phyloP scores from a whole-genome alignment of 2,888 invertebrate species.

The Cheilosia impressa region DNA sequence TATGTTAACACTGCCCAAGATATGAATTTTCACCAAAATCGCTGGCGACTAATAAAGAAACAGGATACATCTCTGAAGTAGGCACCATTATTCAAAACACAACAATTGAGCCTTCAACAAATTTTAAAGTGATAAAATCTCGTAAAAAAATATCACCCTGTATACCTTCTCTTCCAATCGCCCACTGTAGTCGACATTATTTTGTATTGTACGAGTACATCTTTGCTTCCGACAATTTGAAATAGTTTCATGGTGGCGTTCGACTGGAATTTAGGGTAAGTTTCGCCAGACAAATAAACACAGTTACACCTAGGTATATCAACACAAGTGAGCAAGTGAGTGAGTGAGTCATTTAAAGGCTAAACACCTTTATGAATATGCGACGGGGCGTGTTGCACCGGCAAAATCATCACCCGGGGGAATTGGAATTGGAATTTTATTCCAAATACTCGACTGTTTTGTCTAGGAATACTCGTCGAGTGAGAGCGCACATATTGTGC shows the following conservation, averaged over 20 bases:
- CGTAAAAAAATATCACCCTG: too few relatives aligned
- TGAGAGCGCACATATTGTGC: background rate
- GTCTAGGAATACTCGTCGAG: conserved; percentile 33
- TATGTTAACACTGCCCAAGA: too few relatives aligned
- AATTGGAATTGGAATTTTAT: conserved; percentile 36
- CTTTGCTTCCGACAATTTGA: conserved; percentile 33
- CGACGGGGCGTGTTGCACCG: conserved; percentile 22
- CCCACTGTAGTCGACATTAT: background rate
- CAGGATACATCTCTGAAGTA: too few relatives aligned
- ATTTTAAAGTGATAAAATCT: background rate
- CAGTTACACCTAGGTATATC: conserved; percentile 55
- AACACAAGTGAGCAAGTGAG: background rate
- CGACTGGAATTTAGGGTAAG: conserved; percentile 65
- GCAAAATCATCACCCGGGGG: conserved; percentile 13
- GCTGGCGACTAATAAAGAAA: too few relatives aligned
- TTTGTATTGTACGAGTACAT: background rate
- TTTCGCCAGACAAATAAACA: conserved; percentile 64
- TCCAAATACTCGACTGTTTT: conserved; percentile 30
- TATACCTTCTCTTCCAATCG: background rate
- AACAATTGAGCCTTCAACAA: background rate
- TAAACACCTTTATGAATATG: conserved; percentile 61
- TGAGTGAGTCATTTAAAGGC: conserved; percentile 64
- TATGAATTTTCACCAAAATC: too few relatives aligned
- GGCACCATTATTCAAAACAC: too few relatives aligned
- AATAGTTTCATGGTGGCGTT: conserved; percentile 55